Evolutionary conservation across 2,888 invertebrate species (phyloP), one percentile per base, ranked within the genome.

Genomic region (Clitarchus hookeri): DNA sequence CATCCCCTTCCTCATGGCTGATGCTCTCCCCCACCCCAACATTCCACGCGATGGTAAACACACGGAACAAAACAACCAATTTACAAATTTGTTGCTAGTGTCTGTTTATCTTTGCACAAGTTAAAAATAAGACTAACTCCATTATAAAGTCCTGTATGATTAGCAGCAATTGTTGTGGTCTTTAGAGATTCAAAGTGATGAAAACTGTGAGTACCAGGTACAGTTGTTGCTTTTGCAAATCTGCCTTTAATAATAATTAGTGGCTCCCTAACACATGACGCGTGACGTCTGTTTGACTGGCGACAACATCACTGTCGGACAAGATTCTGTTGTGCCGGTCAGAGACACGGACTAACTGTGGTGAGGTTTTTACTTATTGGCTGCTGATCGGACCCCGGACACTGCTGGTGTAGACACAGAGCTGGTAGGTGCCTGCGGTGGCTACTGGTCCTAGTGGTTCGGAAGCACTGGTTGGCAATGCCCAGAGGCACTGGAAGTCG

Each of bases 201-300:
- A 65, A 65, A 65, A 65, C n/a, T 65, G 8, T 8, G 19, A n/a
- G 65, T 65, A 16, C 53, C 53, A 53, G 53, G 53, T 80, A 80
- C 0, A 80, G 80, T 80, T 80, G 12, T 82, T 82, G 26, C 82
- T 44, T 9, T 82, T 26, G 82, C 25, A 82, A 82, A 82, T 26
- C 82, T 82, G 36, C 44, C 27, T 27, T 3, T 8, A 44, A 25
- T n/a, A n/a, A n/a, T n/a, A n/a, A n/a, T n/a, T n/a, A n/a, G n/a
- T n/a, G n/a, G n/a, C n/a, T n/a, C n/a, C n/a, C n/a, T n/a, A n/a
- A n/a, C n/a, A n/a, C n/a, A n/a, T n/a, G n/a, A n/a, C n/a, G n/a
- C n/a, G n/a, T n/a, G n/a, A n/a, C n/a, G n/a, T n/a, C n/a, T n/a
- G n/a, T n/a, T n/a, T n/a, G n/a, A n/a, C n/a, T n/a, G n/a, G n/a